phyloP scores from a whole-genome alignment of 2,888 invertebrate species.

The Drosophila sordidula region DNA sequence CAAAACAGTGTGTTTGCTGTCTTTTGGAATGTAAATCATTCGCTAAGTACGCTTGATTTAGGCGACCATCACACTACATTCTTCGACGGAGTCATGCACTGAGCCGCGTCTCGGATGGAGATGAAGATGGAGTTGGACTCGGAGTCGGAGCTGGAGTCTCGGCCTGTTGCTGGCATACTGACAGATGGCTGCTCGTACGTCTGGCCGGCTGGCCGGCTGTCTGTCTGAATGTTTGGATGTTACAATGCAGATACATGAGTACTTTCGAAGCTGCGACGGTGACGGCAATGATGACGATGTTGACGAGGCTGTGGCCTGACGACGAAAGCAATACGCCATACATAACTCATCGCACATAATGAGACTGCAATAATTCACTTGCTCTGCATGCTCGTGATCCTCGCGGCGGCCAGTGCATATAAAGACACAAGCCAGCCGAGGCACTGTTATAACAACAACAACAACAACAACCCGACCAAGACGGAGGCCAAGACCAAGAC shows the following conservation, averaged over 20 bases:
- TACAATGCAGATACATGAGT: constrained; percentile 76
- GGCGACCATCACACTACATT: constrained; percentile 83
- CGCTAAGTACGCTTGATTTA: constrained; percentile 84
- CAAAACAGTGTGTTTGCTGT: constrained; percentile 84
- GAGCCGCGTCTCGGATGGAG: constrained; percentile 30
- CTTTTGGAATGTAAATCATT: constrained; percentile 84
- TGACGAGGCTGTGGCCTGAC: constrained; percentile 61
- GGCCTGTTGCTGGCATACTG: constrained; percentile 61
- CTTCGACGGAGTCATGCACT: constrained; percentile 65
- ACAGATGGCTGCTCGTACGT: constrained; percentile 69
- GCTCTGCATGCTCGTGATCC: constrained; percentile 78
- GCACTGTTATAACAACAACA: constrained; percentile 62
- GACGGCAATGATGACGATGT: constrained; percentile 59
- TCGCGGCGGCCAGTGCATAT: constrained; percentile 64
- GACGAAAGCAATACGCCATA: constrained; percentile 83
- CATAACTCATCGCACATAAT: constrained; percentile 85
- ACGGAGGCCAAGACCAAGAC: constrained; percentile 4
- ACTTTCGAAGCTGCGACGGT: constrained; percentile 50
- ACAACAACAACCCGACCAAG: constrained; percentile 25
- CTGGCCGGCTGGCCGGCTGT: constrained; percentile 28
- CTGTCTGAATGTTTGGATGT: constrained; percentile 58
- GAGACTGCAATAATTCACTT: constrained; percentile 84
- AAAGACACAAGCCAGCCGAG: constrained; percentile 60
- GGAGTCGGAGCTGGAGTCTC: constrained; percentile 34
- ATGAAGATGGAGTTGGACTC: constrained; percentile 18